Evolutionary conservation across 1,140 invertebrate genomes (phyloP).

Genomic region (Pissodes strobi): DNA sequence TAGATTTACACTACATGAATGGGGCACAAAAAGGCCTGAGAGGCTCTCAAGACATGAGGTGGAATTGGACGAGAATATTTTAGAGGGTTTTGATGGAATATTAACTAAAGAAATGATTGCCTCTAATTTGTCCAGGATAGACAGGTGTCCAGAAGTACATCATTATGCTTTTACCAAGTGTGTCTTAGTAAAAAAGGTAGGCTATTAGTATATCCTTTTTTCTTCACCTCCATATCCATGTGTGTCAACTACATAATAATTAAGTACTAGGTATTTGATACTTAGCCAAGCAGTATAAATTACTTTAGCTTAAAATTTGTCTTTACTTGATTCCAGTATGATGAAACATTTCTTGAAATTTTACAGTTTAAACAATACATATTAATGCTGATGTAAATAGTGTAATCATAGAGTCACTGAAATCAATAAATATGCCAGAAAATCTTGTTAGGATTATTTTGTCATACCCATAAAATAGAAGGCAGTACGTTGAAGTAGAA

Average conservation of each 20-base stretch:
- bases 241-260: background rate
- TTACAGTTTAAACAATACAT: no score
- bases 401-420: no score
- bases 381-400: no score
- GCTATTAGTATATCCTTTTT: background rate
- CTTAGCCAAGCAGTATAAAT: background rate
- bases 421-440: no score
- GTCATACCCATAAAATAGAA: no score
- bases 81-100: conserved; percentile 22
- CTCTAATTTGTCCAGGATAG: conserved; percentile 38
- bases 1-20: conserved; percentile 7
- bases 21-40: background rate
- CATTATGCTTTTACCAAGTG: conserved; percentile 42
- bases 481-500: no score
- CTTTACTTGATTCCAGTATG: no score
- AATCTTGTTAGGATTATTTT: no score
- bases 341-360: no score
- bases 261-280: background rate
- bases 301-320: no score
- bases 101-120: conserved; percentile 39
- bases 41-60: background rate
- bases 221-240: background rate
- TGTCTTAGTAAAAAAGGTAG: conserved; percentile 35
- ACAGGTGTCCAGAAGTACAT: conserved; percentile 31
- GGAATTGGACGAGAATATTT: background rate